phyloP scores from a whole-genome alignment of 2,113 vertebrate species.

The Patagioenas fasciata region DNA sequence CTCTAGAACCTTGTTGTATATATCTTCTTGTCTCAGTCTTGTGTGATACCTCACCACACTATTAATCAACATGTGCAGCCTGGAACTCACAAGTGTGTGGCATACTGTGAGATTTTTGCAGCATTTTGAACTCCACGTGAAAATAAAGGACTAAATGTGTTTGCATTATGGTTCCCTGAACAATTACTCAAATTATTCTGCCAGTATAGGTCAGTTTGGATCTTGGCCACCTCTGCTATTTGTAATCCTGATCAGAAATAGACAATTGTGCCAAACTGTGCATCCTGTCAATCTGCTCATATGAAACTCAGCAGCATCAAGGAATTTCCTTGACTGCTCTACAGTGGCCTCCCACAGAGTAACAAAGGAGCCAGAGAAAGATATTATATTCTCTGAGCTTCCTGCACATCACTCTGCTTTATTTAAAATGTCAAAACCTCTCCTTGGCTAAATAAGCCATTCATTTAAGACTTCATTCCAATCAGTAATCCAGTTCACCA shows the following conservation, averaged over 20 bases:
- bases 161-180: background rate
- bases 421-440: background rate
- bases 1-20: background rate
- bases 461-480: background rate
- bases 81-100: background rate
- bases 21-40: background rate
- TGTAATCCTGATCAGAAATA: conserved; percentile 27
- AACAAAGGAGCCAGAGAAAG: background rate
- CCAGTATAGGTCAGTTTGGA: background rate
- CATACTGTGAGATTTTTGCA: background rate
- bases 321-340: background rate
- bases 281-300: background rate
- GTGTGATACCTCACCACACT: background rate
- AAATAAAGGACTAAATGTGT: background rate
- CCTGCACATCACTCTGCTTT: background rate
- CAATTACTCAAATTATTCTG: background rate
- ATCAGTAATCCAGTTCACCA: background rate
- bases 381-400: background rate
- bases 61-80: background rate
- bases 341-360: background rate
- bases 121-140: background rate
- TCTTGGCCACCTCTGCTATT: conserved; percentile 1
- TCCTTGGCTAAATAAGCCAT: background rate
- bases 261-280: background rate
- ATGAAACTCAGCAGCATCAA: background rate